phyloP scores from a whole-genome alignment of 2,113 vertebrate genomes.

The Caloenas nicobarica region DNA sequence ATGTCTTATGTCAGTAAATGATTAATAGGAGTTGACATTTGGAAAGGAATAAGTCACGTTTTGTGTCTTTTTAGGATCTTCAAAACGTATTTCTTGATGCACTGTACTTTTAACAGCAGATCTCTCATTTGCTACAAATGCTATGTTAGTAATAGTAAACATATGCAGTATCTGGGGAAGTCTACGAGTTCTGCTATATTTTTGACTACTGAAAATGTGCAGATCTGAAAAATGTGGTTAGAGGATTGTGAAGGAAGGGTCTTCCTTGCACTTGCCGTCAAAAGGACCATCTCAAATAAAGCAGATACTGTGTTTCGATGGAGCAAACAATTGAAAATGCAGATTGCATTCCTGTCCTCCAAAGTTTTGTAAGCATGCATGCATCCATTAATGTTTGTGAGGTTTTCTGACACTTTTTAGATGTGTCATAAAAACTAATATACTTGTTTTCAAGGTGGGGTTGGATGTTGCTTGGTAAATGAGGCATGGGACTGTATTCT shows the following conservation, averaged over 20 bases:
- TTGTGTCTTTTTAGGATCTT: background rate
- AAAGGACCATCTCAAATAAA: background rate
- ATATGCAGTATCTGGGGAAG: rapidly evolving
- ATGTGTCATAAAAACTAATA: background rate
- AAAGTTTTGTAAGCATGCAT: background rate
- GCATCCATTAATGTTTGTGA: background rate
- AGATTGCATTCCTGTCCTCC: background rate
- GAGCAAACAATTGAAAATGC: background rate
- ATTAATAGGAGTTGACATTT: background rate
- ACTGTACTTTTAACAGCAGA: background rate
- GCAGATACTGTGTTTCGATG: background rate
- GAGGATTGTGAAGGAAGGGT: background rate
- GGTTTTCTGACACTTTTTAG: background rate
- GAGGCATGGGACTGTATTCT: background rate
- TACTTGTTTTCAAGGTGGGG: background rate
- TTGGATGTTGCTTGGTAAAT: background rate
- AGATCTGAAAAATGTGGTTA: background rate
- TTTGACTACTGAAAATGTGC: background rate
- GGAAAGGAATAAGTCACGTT: background rate
- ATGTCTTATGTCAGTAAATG: background rate
- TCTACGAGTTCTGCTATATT: background rate
- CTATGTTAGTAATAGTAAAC: background rate
- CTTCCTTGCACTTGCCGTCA: background rate
- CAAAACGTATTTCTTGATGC: background rate
- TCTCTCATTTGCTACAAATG: background rate